These are phyloP conservation scores for Drosophila monieri DNA, from an alignment of 2,888 invertebrate genomes.

Conservation along the genomic window DNA sequence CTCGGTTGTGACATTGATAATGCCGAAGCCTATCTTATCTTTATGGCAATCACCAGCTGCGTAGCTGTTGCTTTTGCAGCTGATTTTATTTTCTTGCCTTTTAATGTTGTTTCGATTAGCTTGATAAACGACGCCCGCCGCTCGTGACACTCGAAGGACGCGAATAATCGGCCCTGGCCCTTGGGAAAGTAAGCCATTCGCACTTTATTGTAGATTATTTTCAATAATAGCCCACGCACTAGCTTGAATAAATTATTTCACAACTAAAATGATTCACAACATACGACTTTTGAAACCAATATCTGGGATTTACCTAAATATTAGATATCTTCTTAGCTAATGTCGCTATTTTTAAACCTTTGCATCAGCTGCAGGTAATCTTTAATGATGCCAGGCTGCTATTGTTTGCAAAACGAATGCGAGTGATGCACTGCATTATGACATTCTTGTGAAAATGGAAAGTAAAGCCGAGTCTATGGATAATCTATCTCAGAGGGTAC, in stretches of 20 bases:
- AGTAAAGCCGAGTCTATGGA: conserved; percentile 12
- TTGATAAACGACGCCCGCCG: conserved; percentile 68
- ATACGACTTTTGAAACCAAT: not conserved
- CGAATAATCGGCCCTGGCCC: conserved; percentile 21
- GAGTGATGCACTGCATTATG: conserved; percentile 33
- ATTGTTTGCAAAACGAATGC: conserved; percentile 21
- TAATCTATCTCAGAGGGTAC: conserved; percentile 21
- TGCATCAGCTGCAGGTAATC: conserved; percentile 51
- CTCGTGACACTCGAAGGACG: conserved; percentile 62
- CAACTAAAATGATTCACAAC: conserved; percentile 11
- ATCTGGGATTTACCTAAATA: conserved; percentile 18
- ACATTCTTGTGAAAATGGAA: conserved; percentile 53
- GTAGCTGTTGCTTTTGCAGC: conserved; percentile 44
- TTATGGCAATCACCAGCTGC: conserved; percentile 53
- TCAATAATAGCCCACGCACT: conserved; percentile 57
- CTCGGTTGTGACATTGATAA: conserved; percentile 56
- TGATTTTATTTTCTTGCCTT: conserved; percentile 22
- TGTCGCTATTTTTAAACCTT: conserved; percentile 53
- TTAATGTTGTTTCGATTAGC: conserved; percentile 66
- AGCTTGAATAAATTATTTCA: conserved; percentile 28
- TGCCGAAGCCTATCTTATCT: conserved; percentile 74
- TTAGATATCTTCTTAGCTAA: not conserved
- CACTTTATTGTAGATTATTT: conserved; percentile 44
- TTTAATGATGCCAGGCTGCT: conserved; percentile 25
- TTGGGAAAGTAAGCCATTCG: conserved; percentile 24